Percentiles rank a stretch among this genome's conserved stretches.
These are phyloP conservation scores for Castor canadensis DNA, from an alignment of 2,113 vertebrate genomes.

Conservation along the genomic window DNA sequence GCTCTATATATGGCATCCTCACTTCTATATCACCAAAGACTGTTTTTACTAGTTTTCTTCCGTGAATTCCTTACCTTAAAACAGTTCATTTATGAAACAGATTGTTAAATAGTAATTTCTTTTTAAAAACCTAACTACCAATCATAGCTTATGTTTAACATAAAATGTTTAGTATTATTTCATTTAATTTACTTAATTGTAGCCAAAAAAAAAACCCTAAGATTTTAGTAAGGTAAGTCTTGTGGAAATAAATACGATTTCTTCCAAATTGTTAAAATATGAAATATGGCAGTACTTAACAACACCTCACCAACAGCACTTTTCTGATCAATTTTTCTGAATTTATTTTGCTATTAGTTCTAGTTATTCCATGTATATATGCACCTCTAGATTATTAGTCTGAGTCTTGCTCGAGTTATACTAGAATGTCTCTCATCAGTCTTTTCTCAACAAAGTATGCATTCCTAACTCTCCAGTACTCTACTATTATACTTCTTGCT, in stretches of 20 bases:
- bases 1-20: not conserved
- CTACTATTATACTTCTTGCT: not conserved
- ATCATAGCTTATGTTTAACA: not conserved
- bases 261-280: too few species aligned
- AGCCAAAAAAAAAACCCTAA: not conserved
- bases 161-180: conserved; percentile 5
- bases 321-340: not conserved
- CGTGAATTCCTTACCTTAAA: not conserved
- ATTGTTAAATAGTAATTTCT: not conserved
- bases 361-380: not conserved
- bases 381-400: not conserved
- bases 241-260: not conserved
- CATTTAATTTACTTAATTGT: conserved; percentile 39
- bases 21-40: not conserved
- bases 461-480: not conserved
- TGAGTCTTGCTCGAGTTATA: not conserved
- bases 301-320: not conserved
- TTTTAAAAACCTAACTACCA: not conserved
- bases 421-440: not conserved
- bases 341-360: conserved; percentile 30
- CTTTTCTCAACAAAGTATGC: not conserved
- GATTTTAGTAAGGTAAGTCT: conserved; percentile 4
- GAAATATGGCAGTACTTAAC: not conserved
- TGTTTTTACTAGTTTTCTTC: not conserved
- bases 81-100: conserved; percentile 8